Conservation (phyloP, 1,140 invertebrate species). For the Neodiprion fabricii region DNA sequence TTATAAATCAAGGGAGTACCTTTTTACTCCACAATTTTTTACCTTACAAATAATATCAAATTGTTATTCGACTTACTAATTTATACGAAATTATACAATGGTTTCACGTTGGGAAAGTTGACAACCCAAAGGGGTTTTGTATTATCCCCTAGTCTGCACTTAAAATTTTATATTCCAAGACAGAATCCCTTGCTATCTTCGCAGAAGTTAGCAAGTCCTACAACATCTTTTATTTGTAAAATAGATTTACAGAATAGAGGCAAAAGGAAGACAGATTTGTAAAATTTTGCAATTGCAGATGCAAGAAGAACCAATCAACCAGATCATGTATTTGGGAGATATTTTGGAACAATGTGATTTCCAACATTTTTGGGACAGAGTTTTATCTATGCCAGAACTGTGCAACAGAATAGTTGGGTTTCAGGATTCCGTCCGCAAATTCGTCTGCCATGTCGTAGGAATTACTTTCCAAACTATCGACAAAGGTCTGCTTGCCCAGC, state of each 20-base stretch:
- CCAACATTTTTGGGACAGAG: constrained; percentile 85
- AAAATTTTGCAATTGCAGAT: constrained; percentile 63
- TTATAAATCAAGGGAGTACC: constrained; percentile 3
- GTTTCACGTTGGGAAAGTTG: too few relatives aligned
- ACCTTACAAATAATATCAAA: constrained; percentile 21
- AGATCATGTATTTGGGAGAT: constrained; percentile 89
- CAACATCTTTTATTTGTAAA: too few relatives aligned
- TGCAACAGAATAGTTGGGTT: constrained; percentile 86
- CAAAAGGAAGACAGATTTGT: background rate
- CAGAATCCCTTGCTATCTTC: too few relatives aligned
- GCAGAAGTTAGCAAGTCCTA: too few relatives aligned
- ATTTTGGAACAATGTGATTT: constrained; percentile 95
- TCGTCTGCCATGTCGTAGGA: constrained; percentile 96
- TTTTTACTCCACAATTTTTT: constrained; percentile 15
- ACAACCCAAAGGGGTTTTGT: too few relatives aligned
- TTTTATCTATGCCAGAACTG: constrained; percentile 74
- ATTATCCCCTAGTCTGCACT: too few relatives aligned
- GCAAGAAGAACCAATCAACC: constrained; percentile 80
- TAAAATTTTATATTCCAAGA: too few relatives aligned
- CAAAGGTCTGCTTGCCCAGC: constrained; percentile 77
- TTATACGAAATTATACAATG: constrained; percentile 13
- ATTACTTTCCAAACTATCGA: constrained; percentile 97
- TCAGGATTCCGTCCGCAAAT: constrained; percentile 95
- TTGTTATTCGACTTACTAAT: background rate
- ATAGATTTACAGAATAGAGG: too few relatives aligned